phyloP scores from a whole-genome alignment of 53 echinoderm and acorn worm genomes.

The Paracentrotus lividus region DNA sequence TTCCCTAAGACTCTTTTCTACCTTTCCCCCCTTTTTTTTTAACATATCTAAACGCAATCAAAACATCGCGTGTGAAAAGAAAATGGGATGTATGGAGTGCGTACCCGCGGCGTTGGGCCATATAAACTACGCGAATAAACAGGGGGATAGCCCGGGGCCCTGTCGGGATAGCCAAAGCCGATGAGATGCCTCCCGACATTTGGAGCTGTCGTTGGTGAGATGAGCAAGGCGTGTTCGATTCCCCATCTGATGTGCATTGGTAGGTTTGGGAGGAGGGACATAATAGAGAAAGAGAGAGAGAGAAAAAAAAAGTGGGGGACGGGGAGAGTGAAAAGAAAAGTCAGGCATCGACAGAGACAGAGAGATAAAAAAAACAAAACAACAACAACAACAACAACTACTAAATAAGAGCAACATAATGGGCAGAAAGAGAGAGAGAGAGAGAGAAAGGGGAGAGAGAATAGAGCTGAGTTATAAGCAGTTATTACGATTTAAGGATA shows the following conservation, averaged over 20 bases:
- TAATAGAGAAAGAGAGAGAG: neutral
- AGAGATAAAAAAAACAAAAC: too few relatives aligned
- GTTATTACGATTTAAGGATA: too few relatives aligned
- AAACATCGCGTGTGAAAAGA: slow-evolving; percentile 59
- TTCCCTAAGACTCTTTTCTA: neutral
- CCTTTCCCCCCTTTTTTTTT: neutral
- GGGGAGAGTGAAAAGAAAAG: neutral
- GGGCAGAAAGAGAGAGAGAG: neutral
- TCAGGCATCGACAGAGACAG: too few relatives aligned
- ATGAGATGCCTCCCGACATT: slow-evolving; percentile 66
- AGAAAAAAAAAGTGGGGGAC: neutral
- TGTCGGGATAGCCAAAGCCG: neutral
- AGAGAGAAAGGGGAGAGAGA: neutral
- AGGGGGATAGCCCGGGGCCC: slow-evolving; percentile 5
- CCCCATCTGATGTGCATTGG: neutral
- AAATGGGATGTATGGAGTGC: slow-evolving; percentile 21
- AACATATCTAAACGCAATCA: slow-evolving; percentile 30
- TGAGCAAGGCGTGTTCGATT: neutral
- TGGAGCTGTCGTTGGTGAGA: slow-evolving; percentile 40
- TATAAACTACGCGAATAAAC: neutral
- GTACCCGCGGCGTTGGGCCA: neutral
- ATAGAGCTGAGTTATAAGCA: too few relatives aligned
- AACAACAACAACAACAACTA: too few relatives aligned
- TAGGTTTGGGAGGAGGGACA: neutral
- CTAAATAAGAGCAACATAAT: too few relatives aligned